Percentiles rank a stretch among this genome's conserved stretches.
phyloP scores from a whole-genome alignment of 2,113 vertebrate genomes.

The Falco punctatus region DNA sequence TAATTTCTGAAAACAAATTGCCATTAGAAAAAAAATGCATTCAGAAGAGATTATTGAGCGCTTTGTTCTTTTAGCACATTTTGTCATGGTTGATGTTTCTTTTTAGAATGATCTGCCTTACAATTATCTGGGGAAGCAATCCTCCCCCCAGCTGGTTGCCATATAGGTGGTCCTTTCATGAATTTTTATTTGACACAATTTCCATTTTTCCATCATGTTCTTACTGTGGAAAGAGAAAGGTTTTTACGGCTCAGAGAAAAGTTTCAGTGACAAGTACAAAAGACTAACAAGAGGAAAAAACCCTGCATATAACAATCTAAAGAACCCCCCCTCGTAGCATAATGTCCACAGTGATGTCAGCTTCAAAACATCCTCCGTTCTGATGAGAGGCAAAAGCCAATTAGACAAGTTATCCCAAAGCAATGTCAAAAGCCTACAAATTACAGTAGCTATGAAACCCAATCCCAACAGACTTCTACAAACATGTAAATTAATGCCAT shows the following conservation, averaged over 20 bases:
- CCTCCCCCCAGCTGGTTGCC: neutral
- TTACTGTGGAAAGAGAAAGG: neutral
- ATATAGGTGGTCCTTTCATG: conserved; percentile 21
- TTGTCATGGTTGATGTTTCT: neutral
- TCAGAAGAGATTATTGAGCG: neutral
- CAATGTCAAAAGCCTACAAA: conserved; percentile 69
- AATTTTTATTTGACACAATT: conserved; percentile 31
- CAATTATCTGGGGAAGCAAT: neutral
- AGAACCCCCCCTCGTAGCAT: conserved; percentile 44
- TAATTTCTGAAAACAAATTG: conserved; percentile 36
- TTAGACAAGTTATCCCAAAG: conserved; percentile 73
- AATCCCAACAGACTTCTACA: conserved; percentile 75
- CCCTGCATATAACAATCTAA: conserved; percentile 43
- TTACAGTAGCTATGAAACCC: conserved; percentile 68
- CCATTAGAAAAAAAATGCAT: neutral
- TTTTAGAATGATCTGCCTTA: neutral
- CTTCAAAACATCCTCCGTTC: conserved; percentile 62
- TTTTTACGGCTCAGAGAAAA: conserved; percentile 15
- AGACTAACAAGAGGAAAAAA: conserved; percentile 48
- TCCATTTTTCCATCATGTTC: neutral
- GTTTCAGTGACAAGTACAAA: conserved; percentile 65
- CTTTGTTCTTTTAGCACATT: neutral
- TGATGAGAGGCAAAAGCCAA: conserved; percentile 65
- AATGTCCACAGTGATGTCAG: conserved; percentile 58
- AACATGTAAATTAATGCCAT: conserved; percentile 80